Conservation (phyloP, 1,140 invertebrate species). For the Mya arenaria region DNA sequence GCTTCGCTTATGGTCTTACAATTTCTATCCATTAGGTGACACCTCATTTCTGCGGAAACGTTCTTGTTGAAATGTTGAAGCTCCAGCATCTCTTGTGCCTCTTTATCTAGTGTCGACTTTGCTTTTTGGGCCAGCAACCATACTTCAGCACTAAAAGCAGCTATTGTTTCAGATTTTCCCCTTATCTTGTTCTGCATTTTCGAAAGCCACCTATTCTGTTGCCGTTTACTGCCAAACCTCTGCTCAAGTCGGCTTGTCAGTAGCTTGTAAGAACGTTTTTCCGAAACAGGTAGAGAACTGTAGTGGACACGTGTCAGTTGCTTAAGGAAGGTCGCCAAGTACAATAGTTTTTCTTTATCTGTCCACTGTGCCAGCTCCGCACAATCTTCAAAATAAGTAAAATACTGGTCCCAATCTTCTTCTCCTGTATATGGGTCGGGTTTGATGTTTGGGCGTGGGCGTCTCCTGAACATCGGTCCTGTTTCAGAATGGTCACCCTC, state of each 20-base stretch:
- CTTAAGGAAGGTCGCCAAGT: constrained; percentile 8
- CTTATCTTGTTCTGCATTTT: constrained; percentile 17
- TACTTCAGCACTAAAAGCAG: constrained; percentile 14
- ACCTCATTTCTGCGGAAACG: constrained; percentile 21
- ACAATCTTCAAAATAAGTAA: constrained; percentile 40
- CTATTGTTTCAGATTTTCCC: neutral
- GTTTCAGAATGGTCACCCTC: too few species aligned
- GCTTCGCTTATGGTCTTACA: constrained; percentile 19
- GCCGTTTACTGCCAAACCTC: constrained; percentile 36
- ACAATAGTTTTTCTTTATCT: constrained; percentile 1
- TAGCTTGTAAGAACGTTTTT: constrained; percentile 1
- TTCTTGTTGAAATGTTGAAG: constrained; percentile 7
- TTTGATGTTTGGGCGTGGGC: constrained; percentile 3
- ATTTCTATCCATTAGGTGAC: constrained; percentile 16
- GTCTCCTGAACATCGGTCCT: neutral
- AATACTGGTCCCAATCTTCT: constrained; percentile 38
- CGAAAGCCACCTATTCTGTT: constrained; percentile 41
- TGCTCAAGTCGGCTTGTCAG: neutral
- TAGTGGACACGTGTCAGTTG: constrained; percentile 1
- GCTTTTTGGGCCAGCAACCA: constrained; percentile 32
- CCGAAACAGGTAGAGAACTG: neutral
- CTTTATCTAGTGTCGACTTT: neutral
- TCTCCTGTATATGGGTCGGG: constrained; percentile 49
- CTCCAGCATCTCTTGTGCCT: constrained; percentile 27
- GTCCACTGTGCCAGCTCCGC: constrained; percentile 40